phyloP scores from a whole-genome alignment of 1,140 invertebrate species.

The Protaetia brevitarsis region DNA sequence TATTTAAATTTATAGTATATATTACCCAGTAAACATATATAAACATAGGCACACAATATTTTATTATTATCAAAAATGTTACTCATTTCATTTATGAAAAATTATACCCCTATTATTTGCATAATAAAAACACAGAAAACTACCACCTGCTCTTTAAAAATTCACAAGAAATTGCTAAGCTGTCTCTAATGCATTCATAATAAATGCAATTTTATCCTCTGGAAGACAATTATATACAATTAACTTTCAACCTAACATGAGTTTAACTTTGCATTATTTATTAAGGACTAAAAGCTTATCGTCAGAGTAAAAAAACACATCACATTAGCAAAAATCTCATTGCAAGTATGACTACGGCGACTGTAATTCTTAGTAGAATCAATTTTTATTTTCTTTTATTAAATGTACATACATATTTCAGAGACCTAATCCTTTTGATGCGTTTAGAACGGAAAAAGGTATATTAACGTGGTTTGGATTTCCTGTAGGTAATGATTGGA shows the following conservation, averaged over 20 bases:
- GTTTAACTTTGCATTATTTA: not conserved
- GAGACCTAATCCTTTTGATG: conserved; percentile 6
- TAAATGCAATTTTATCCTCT: conserved; percentile 1
- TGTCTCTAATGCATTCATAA: not conserved
- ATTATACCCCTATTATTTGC: not conserved
- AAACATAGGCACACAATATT: too few relatives aligned
- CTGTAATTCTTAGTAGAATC: too few relatives aligned
- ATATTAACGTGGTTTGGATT: conserved; percentile 19
- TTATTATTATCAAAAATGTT: too few relatives aligned
- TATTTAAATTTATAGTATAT: too few relatives aligned
- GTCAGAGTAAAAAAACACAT: not conserved
- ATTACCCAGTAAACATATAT: too few relatives aligned
- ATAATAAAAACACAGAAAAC: not conserved
- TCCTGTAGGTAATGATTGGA: not conserved
- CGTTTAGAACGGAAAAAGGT: not conserved
- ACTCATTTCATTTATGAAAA: not conserved
- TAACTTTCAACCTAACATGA: not conserved
- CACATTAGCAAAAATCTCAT: too few relatives aligned
- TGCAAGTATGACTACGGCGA: not conserved
- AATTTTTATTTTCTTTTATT: not conserved
- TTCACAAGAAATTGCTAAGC: not conserved
- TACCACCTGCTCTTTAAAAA: not conserved
- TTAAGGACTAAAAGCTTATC: not conserved
- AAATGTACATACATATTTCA: not conserved
- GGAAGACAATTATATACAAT: conserved; percentile 9